Conservation (phyloP, 2,113 vertebrate genomes). For the mouse (Mus musculus) region DNA sequence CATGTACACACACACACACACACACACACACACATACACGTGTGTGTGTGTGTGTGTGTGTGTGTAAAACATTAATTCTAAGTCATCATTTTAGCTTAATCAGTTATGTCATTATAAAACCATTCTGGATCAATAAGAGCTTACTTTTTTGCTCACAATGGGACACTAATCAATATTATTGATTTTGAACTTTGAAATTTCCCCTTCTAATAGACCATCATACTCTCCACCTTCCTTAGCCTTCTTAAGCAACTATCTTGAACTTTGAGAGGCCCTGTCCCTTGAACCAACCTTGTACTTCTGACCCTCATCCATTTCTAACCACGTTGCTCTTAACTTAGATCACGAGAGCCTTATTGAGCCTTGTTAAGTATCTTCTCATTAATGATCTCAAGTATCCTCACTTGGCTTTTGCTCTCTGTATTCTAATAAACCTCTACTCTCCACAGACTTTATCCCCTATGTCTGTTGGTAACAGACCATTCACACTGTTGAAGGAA, state of each 20-base stretch:
- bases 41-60: not conserved
- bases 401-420: slow-evolving; percentile 13
- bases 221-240: not conserved
- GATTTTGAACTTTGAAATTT: slow-evolving; percentile 59
- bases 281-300: not conserved
- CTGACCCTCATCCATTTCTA: not conserved
- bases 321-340: slow-evolving; percentile 3
- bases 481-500: not conserved
- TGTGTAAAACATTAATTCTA: not conserved
- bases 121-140: slow-evolving; percentile 49
- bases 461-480: not conserved
- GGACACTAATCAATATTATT: slow-evolving; percentile 38
- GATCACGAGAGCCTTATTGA: not conserved
- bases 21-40: not conserved
- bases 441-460: not conserved
- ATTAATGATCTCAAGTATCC: not conserved
- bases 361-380: slow-evolving; percentile 17
- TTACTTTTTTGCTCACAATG: slow-evolving; percentile 41
- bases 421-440: not conserved
- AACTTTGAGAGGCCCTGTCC: not conserved
- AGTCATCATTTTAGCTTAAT: slow-evolving; percentile 51
- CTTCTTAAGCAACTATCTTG: slow-evolving; percentile 5
- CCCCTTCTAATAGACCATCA: not conserved
- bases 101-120: slow-evolving; percentile 26
- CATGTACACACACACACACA: not conserved